phyloP scores from a whole-genome alignment of 35 echinoderm and acorn worm species.

The Heliocidaris erythrogramma region DNA sequence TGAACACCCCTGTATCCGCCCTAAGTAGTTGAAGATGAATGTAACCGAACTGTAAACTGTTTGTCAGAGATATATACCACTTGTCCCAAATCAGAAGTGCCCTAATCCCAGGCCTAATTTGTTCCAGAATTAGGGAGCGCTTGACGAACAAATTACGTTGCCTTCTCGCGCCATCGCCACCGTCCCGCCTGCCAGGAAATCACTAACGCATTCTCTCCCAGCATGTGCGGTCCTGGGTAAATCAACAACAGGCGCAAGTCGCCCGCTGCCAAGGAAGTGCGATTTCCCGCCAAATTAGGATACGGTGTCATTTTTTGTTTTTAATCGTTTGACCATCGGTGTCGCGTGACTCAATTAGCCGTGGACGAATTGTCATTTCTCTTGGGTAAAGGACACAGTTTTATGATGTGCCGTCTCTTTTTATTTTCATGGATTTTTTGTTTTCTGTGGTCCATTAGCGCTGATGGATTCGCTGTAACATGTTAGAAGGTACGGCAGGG shows the following conservation, averaged over 20 bases:
- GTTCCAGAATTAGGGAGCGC: background rate
- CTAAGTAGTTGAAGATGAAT: background rate
- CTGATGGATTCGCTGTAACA: background rate
- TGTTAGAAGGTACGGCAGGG: background rate
- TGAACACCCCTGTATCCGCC: no score
- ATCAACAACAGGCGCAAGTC: background rate
- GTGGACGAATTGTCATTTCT: constrained; percentile 9
- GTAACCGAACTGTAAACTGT: background rate
- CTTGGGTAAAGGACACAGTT: background rate
- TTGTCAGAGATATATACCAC: background rate
- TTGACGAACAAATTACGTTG: background rate
- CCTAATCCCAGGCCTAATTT: background rate
- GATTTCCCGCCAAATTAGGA: constrained; percentile 3
- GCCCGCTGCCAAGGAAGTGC: background rate
- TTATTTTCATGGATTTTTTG: background rate
- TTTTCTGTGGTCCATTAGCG: background rate
- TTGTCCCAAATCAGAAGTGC: background rate
- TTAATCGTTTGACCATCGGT: background rate
- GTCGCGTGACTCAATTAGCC: background rate
- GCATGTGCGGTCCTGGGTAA: background rate
- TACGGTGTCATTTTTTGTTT: background rate
- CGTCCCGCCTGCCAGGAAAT: constrained; percentile 13
- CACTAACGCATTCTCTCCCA: background rate
- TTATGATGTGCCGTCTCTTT: background rate
- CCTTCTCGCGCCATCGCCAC: constrained; percentile 5